phyloP scores from a whole-genome alignment of 2,888 invertebrate genomes.

The Lacanobia oleracea region DNA sequence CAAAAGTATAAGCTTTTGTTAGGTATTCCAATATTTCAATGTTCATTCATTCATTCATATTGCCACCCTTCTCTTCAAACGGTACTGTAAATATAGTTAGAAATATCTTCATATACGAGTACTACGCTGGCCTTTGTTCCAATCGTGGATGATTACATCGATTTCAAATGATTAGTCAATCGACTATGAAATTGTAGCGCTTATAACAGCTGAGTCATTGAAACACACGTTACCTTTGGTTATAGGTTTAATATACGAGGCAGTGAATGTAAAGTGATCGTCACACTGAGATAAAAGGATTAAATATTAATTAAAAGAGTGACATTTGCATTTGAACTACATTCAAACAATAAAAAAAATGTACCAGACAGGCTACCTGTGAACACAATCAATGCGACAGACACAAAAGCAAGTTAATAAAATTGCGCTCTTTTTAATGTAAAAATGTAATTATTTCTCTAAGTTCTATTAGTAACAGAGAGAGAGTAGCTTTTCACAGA shows the following conservation, averaged over 20 bases:
- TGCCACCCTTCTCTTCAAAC: background rate
- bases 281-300: background rate
- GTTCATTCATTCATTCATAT: constrained; percentile 10
- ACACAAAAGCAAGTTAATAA: too few species aligned
- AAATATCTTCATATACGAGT: constrained; percentile 12
- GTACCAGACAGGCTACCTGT: too few species aligned
- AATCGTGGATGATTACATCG: constrained; percentile 47
- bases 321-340: background rate
- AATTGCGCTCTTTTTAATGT: too few species aligned
- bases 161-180: constrained; percentile 63
- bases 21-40: background rate
- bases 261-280: background rate
- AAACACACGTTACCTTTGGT: background rate
- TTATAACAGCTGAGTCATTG: constrained; percentile 19
- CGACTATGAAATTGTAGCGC: constrained; percentile 60
- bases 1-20: background rate
- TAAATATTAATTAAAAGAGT: background rate
- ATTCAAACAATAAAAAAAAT: background rate
- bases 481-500: too few species aligned
- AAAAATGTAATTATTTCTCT: too few species aligned
- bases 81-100: background rate
- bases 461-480: too few species aligned
- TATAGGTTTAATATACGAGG: background rate
- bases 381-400: too few species aligned
- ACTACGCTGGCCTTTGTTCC: constrained; percentile 41